Base-by-base conservation (phyloP, 1,140 invertebrate species). In the Nixonia krombeini region DNA sequence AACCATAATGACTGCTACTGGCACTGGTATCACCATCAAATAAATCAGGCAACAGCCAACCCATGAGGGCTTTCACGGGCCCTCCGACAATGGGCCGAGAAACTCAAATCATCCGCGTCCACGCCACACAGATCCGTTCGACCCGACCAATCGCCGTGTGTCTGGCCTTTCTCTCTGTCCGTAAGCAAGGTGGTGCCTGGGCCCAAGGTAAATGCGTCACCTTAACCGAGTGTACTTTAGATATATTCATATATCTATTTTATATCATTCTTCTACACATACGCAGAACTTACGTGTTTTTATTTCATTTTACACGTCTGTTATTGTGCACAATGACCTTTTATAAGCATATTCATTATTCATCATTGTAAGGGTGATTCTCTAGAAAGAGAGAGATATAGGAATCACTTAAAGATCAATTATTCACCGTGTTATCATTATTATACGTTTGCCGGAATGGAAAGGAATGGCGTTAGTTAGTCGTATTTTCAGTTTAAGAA, bases 191-290 rank as follows among this genome's bases (percentile, higher is more conserved):
- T 85, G 83, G 83, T 85, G 82, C 81, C 81, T 84, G 81, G 83
- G 83, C 82, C 82, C 80, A 85, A 85, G 83, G 83, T 85, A 85
- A 85, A 81, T 85, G 81, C 82, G 82, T 84, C 83, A 85, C 83
- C 83, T 85, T 85, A 85, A 85, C 74, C 79, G 82, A 85, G 82
- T 85, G 83, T 85, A 83, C 75, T 83, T 83, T 83, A 83, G 78
- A 81, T 83, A 81, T 82, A 75, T 80, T 78, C 71, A 80, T 74
- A 71, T 79, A 56, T 70, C 31, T 53, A 37, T 55, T 53, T 53
- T 37, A 52, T 62, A 49, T 63, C 35, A 62, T 49, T 47, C 25
- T 47, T 49, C 33, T 23, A 58, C 63, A 66, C 56, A 42, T 55
- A 33, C 25, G 29, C 52, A 41, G 35, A 47, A 47, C 28, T 44